Percentiles rank a stretch among this genome's conserved stretches.
Evolutionary conservation across 2,797 vertebrate species (phyloP).

Genomic region (Sternarchorhynchus goeldii): DNA sequence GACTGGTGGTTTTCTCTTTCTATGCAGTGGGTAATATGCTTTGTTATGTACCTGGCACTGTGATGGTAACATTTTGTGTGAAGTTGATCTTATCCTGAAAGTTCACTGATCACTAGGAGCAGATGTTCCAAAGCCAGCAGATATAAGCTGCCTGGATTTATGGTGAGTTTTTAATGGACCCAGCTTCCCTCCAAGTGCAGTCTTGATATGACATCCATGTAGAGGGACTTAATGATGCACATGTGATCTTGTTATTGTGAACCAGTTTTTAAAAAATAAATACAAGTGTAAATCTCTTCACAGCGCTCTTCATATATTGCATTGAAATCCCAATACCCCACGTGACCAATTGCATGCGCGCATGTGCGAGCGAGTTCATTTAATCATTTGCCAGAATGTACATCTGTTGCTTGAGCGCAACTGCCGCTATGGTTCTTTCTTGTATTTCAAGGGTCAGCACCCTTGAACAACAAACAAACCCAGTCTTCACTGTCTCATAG

Average conservation of each 20-base stretch:
- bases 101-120: too few species aligned
- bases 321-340: conserved; percentile 6
- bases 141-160: too few species aligned
- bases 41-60: too few species aligned
- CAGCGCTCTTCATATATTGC: background rate
- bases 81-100: too few species aligned
- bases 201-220: background rate
- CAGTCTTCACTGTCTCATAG: background rate
- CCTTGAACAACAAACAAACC: conserved; percentile 20
- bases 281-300: background rate
- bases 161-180: too few species aligned
- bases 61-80: too few species aligned
- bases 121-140: too few species aligned
- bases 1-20: background rate
- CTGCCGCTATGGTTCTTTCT: conserved; percentile 44
- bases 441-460: conserved; percentile 42
- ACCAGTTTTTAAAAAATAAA: background rate
- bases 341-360: conserved; percentile 23
- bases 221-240: background rate
- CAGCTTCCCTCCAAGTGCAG: background rate
- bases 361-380: conserved; percentile 45
- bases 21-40: too few species aligned
- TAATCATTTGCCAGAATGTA: conserved; percentile 52
- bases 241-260: background rate
- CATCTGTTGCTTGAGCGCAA: conserved; percentile 50